Evolutionary conservation across 2,888 invertebrate species (phyloP).

Genomic region (Tipula confusa): DNA sequence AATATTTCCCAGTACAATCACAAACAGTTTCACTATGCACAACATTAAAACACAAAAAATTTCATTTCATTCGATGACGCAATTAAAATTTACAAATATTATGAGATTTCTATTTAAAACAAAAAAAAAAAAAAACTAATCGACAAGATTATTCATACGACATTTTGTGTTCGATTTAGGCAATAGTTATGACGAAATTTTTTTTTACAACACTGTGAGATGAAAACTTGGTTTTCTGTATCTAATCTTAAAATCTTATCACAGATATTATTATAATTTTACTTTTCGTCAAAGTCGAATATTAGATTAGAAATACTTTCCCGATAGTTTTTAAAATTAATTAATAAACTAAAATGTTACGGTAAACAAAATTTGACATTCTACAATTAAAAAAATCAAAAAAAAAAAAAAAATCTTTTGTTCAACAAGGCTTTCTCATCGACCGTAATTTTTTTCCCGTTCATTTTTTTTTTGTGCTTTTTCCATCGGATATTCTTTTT

Average conservation of each 20-base stretch:
- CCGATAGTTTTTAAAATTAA: not conserved
- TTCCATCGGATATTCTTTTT: not conserved
- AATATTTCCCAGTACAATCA: not conserved
- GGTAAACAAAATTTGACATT: constrained; percentile 1
- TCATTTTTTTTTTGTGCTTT: not conserved
- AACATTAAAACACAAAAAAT: not conserved
- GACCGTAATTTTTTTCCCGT: constrained; percentile 13
- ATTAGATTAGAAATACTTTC: not conserved
- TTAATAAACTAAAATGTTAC: not conserved
- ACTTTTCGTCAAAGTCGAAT: not conserved
- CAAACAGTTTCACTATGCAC: not conserved
- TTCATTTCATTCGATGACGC: constrained; percentile 9
- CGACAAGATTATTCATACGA: not conserved
- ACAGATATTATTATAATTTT: not conserved
- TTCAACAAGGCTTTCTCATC: constrained; percentile 20
- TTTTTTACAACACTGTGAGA: not conserved
- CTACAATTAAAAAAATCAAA: not conserved
- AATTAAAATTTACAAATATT: not conserved
- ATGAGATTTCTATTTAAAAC: not conserved
- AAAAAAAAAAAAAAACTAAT: no score
- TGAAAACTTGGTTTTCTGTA: not conserved
- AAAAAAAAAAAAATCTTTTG: constrained; percentile 17
- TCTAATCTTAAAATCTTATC: not conserved
- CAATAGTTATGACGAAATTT: not conserved
- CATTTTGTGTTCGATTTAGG: not conserved